Evolutionary conservation across 2,113 vertebrate genomes (phyloP).

Genomic region (Thamnophis sirtalis): DNA sequence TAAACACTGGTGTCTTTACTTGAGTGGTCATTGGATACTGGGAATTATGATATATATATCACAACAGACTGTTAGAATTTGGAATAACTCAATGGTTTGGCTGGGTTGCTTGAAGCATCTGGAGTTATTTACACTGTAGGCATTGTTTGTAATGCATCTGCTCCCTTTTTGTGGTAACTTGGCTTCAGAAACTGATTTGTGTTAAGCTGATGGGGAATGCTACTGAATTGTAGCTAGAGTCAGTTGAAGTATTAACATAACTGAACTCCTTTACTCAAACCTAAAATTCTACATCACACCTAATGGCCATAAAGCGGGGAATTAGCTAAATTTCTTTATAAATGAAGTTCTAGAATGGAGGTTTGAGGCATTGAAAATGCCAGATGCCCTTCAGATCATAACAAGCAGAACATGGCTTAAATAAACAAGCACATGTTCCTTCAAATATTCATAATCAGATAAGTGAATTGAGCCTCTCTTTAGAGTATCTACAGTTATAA

Average conservation of each 20-base stretch:
- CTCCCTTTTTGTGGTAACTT: not conserved
- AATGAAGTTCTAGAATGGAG: not conserved
- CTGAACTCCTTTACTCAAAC: not conserved
- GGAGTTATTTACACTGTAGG: slow-evolving; percentile 5
- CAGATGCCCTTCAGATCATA: not conserved
- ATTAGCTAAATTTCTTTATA: not conserved
- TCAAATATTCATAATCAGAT: not conserved
- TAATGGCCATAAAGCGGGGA: not conserved
- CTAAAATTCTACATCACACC: not conserved
- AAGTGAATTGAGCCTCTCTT: not conserved
- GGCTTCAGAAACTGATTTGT: not conserved
- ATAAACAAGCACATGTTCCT: not conserved
- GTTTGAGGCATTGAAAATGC: not conserved
- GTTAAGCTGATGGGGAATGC: not conserved
- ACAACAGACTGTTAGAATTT: not conserved
- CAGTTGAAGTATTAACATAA: not conserved
- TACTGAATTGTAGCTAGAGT: not conserved
- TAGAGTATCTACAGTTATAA: not conserved
- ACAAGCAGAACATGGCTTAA: not conserved
- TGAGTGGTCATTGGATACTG: not conserved
- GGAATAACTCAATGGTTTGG: not conserved
- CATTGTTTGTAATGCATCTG: slow-evolving; percentile 5
- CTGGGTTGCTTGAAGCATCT: not conserved
- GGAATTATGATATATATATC: not conserved
- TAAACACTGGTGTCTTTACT: not conserved